These are phyloP conservation scores for Oreohelix idahoensis DNA, from an alignment of 1,140 invertebrate genomes.

Conservation along the genomic window DNA sequence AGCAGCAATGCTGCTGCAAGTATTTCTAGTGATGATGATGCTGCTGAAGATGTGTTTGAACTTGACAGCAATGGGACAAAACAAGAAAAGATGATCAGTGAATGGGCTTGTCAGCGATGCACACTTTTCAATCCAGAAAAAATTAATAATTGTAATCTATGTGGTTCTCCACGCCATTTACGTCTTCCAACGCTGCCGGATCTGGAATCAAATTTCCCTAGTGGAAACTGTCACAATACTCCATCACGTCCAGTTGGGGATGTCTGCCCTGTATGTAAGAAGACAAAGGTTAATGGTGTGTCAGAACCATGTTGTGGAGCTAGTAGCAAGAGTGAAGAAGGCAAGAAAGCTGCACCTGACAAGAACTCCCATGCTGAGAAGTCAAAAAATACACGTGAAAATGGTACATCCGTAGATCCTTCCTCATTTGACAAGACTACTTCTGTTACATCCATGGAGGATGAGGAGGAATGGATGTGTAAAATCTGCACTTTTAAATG, in stretches of 20 bases:
- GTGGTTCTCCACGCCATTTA: conserved; percentile 52
- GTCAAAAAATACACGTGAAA: not conserved
- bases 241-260: not conserved
- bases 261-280: not conserved
- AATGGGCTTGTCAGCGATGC: conserved; percentile 54
- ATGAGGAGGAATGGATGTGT: conserved; percentile 59
- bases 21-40: not conserved
- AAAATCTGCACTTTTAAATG: conserved; percentile 56
- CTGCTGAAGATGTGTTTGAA: not conserved
- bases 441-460: too few relatives aligned
- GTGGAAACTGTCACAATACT: not conserved
- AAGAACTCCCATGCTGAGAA: not conserved
- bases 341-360: not conserved
- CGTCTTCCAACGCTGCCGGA: conserved; percentile 52
- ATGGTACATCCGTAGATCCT: not conserved
- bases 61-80: not conserved
- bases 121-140: conserved; percentile 48
- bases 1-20: not conserved
- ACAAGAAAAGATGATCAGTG: not conserved
- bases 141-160: conserved; percentile 50
- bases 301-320: not conserved
- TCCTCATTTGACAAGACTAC: not conserved
- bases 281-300: not conserved
- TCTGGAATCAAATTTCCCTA: conserved; percentile 14
- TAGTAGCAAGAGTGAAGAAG: not conserved